Base-by-base conservation (phyloP, 2,113 vertebrate genomes). In the Diadophis punctatus region DNA sequence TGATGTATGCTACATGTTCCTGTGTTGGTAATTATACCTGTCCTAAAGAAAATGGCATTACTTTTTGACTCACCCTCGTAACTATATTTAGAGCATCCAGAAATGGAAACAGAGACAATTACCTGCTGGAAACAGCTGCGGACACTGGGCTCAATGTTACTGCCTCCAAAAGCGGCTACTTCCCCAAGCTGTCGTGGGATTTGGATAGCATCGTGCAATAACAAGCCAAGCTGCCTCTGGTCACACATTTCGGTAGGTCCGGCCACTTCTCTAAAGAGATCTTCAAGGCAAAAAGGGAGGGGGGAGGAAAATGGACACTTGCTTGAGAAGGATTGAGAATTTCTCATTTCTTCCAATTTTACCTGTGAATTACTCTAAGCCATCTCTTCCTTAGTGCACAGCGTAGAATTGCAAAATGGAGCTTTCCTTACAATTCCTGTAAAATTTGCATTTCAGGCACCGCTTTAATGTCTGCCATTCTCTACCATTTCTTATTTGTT, bases 111-210 rank as follows among this genome's bases (percentile, higher is more conserved):
- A 53, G 56, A 4, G 39, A 53, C 8, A 18, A 0, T 0, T 97
- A 99, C 99, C 94, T 99, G 98, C 3, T 99, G 98, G 96, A 99
- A 99, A 97, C 99, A 99, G 97, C 99, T 99, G 89, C 99, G 98
- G 89, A 99, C 99, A 0, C 99, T 99, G 91, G 99, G 99, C 63
- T 99, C 99, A 43, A 99, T 99, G 96, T 99, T 99, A 96, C 99
- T 99, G 58, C 99, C 99, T 46, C 99, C 99, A 0, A 99, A 99
- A 12, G 99, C 98, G 0, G 99, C 99, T 90, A 99, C 99, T 96
- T 99, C 99, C 0, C 99, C 99, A 14, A 99, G 98, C 96, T 99
- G 99, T 63, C 98, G 98, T 0, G 99, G 99, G 95, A 99, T 98
- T 97, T 99, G 99, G 94, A 99, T 99, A 87, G 98, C 99, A 34